Percentiles rank a stretch among this genome's conserved stretches.
phyloP scores from a whole-genome alignment of 1,140 invertebrate species.

The Platorchestia sp. region DNA sequence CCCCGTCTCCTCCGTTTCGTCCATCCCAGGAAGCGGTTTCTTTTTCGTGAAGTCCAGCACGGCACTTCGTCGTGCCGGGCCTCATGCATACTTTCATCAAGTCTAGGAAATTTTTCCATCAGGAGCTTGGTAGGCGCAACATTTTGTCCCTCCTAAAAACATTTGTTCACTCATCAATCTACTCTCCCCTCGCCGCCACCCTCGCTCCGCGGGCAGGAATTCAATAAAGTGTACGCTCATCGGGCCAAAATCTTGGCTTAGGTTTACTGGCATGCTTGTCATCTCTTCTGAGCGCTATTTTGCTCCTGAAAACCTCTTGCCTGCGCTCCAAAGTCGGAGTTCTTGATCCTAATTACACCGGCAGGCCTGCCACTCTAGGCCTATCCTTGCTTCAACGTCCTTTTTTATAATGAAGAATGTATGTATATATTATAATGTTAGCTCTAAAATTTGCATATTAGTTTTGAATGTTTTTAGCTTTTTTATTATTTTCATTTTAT shows the following conservation, averaged over 20 bases:
- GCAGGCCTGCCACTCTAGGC: not conserved
- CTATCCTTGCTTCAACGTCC: not conserved
- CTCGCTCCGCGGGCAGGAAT: not conserved
- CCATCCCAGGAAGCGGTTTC: not conserved
- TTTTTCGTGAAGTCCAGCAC: not conserved
- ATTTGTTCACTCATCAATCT: constrained; percentile 55
- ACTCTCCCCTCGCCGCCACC: not conserved
- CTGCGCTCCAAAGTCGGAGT: not conserved
- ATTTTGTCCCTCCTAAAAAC: constrained; percentile 55
- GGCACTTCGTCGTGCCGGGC: not conserved
- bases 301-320: not conserved
- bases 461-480: not conserved
- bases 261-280: not conserved
- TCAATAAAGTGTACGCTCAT: constrained; percentile 38
- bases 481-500: not conserved
- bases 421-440: too few relatives aligned
- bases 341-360: not conserved
- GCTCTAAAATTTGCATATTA: too few relatives aligned
- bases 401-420: too few relatives aligned
- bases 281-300: not conserved
- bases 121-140: constrained; percentile 55
- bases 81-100: constrained; percentile 53
- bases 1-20: not conserved
- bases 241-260: constrained; percentile 38
- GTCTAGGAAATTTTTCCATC: constrained; percentile 47